Percentiles rank a stretch among this genome's conserved stretches.
Evolutionary conservation across 1,140 invertebrate genomes (phyloP).

Genomic region (Drosophila punjabiensis): DNA sequence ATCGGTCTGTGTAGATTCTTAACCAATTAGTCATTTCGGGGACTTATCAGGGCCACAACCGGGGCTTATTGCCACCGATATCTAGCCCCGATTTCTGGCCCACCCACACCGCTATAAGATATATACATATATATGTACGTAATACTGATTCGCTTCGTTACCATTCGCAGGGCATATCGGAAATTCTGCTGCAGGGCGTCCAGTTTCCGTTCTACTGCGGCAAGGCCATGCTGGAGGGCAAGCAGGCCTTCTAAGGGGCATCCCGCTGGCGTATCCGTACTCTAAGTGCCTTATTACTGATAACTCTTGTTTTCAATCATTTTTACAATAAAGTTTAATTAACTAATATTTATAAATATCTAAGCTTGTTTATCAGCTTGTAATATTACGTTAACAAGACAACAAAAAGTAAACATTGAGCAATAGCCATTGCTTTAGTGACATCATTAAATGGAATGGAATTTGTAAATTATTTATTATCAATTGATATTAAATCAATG

Average conservation of each 20-base stretch:
- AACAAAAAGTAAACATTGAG: not conserved
- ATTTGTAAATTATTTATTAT: not conserved
- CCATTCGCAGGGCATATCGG: constrained; percentile 87
- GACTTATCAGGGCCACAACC: constrained; percentile 38
- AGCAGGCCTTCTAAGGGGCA: constrained; percentile 55
- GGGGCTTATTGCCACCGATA: constrained; percentile 48
- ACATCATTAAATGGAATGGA: not conserved
- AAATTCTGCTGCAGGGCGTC: constrained; percentile 89
- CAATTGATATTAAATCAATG: not conserved
- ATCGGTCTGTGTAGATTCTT: constrained; percentile 51
- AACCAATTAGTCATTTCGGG: constrained; percentile 53
- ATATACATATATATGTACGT: not conserved
- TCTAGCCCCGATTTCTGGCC: constrained; percentile 10
- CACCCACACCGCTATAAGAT: not conserved
- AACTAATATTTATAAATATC: constrained; percentile 35
- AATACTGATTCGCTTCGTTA: constrained; percentile 59
- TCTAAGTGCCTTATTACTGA: constrained; percentile 61
- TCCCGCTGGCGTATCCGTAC: not conserved
- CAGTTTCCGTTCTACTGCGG: constrained; percentile 90
- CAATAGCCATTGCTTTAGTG: not conserved
- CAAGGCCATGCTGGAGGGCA: constrained; percentile 88
- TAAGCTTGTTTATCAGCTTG: constrained; percentile 7
- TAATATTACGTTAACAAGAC: constrained; percentile 4
- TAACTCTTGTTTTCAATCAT: constrained; percentile 48
- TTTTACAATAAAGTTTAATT: constrained; percentile 52